phyloP scores from a whole-genome alignment of 1,140 invertebrate genomes.

The Drosophila triauraria region DNA sequence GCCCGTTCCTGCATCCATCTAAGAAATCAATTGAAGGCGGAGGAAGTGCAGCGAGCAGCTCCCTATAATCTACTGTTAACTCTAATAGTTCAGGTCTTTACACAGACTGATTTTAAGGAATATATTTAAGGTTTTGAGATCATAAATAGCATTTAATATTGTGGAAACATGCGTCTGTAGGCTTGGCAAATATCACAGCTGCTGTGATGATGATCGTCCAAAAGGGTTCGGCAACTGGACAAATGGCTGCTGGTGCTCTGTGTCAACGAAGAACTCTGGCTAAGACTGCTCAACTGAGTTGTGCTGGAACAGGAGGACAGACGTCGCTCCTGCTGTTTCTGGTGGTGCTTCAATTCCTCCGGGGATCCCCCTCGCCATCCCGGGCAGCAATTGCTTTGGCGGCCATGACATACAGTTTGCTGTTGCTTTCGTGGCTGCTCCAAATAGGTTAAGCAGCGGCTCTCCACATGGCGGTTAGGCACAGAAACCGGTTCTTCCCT shows the following conservation, averaged over 20 bases:
- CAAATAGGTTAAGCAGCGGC: conserved; percentile 42
- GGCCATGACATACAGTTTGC: conserved; percentile 62
- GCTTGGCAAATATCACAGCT: conserved; percentile 67
- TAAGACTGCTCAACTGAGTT: conserved; percentile 53
- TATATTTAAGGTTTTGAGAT: conserved; percentile 37
- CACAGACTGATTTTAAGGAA: conserved; percentile 66
- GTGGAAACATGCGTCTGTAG: conserved; percentile 54
- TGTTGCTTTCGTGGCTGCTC: conserved; percentile 65
- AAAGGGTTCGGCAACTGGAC: background rate
- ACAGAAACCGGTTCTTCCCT: conserved; percentile 15
- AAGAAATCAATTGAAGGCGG: conserved; percentile 48
- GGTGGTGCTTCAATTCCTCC: background rate
- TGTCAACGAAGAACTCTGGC: conserved; percentile 44
- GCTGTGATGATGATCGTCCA: conserved; percentile 52
- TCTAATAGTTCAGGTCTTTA: conserved; percentile 68
- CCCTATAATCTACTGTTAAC: conserved; percentile 79
- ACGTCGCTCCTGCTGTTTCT: conserved; percentile 24
- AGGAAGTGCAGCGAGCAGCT: conserved; percentile 60
- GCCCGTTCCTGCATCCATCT: conserved; percentile 66
- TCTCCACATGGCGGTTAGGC: conserved; percentile 51
- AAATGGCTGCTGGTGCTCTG: conserved; percentile 44
- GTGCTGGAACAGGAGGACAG: conserved; percentile 59
- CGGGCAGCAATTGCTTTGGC: conserved; percentile 42
- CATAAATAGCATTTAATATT: conserved; percentile 3
- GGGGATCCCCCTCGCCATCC: background rate